Evolutionary conservation across 2,888 invertebrate genomes (phyloP).

Genomic region (Amphiduros pacificus): DNA sequence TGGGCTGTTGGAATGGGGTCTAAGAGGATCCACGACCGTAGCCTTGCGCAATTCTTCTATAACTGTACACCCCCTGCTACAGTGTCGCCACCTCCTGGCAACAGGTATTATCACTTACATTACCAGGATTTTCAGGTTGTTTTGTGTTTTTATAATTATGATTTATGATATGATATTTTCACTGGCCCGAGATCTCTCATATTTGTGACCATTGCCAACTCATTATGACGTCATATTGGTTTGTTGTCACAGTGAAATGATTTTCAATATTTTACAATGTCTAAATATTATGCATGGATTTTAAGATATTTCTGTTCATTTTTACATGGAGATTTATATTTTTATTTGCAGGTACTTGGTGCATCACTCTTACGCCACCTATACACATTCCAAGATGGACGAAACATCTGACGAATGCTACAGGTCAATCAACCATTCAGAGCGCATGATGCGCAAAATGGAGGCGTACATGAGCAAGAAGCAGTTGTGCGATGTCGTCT

Average conservation of each 20-base stretch:
- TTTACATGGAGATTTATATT: background rate
- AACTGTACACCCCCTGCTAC: constrained; percentile 8
- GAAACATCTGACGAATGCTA: constrained; percentile 46
- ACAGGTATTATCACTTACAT: too few species aligned
- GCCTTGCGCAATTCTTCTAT: constrained; percentile 14
- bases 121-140: too few species aligned
- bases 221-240: too few species aligned
- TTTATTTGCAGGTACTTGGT: constrained; percentile 16
- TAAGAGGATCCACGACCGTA: constrained; percentile 9
- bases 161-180: too few species aligned
- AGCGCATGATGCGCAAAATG: constrained; percentile 79
- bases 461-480: constrained; percentile 78
- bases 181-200: too few species aligned
- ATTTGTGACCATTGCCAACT: too few species aligned
- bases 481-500: constrained; percentile 83
- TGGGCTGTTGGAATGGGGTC: too few species aligned
- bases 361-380: constrained; percentile 17
- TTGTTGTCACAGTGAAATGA: too few species aligned
- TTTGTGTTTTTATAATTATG: too few species aligned
- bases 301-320: background rate
- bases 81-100: too few species aligned
- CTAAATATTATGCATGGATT: background rate
- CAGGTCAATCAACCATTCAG: constrained; percentile 70
- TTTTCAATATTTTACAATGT: too few species aligned
- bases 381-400: constrained; percentile 13